Evolutionary conservation across 1,140 invertebrate species (phyloP), one percentile per base, ranked within the genome.

Genomic region (Aphaenogaster rudis): DNA sequence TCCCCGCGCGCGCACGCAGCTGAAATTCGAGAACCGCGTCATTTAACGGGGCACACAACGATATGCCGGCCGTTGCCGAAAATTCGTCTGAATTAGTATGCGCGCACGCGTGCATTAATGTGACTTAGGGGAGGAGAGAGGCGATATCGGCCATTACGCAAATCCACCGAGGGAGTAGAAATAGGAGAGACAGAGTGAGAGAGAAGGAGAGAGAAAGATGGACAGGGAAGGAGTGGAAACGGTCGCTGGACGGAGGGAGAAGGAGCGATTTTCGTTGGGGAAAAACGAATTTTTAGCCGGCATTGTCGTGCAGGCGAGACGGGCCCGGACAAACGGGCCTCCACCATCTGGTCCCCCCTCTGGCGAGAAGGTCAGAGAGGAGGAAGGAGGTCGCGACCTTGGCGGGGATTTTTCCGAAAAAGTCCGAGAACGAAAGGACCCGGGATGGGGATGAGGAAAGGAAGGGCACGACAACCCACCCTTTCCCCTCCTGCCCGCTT

Each of bases 61-160:
- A 48, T 28, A 28, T 54, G 59, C 77, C 61, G 89, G 77, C 92
- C 94, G 93, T 93, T 93, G 67, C 48, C 92, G 93, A 94, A 95
- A 95, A 94, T 95, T 94, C 93, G 91, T 92, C 91, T 92, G 94
- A 95, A 95, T 95, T 95, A 95, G 94, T 95, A 94, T 93, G 92
- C 92, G 92, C 91, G 87, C 92, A 92, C 93, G 94, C 92, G 93
- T 92, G 93, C 90, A 94, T 95, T 94, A 94, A 93, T 91, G 94
- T 95, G 93, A 90, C 91, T 91, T 92, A 92, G 92, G 94, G 93
- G 93, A 92, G 88, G 77, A 92, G 89, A 88, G 64, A 81, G 90
- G 90, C 90, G 88, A 93, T 28, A 28, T 92, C 91, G 92, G 91
- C 92, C 90, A 95, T 94, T 94, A 94, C 59, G 28, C 91, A 92